phyloP scores from a whole-genome alignment of 2,888 invertebrate genomes.

The Lithosia quadra region DNA sequence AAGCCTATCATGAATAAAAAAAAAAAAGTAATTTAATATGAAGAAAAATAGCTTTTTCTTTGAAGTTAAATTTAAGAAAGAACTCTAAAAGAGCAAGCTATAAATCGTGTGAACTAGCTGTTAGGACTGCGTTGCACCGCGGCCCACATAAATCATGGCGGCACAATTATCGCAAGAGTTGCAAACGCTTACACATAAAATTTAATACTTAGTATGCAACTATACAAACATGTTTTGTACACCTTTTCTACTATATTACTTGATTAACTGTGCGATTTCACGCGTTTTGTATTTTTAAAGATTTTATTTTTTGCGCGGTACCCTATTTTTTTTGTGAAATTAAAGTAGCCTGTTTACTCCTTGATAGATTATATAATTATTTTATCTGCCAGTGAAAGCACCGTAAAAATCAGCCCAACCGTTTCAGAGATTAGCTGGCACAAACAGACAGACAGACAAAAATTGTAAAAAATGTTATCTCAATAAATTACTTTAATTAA shows the following conservation, averaged over 20 bases:
- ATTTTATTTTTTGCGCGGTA: too few species aligned
- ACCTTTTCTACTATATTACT: background rate
- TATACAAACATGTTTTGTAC: background rate
- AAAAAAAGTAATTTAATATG: too few species aligned
- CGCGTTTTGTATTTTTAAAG: too few species aligned
- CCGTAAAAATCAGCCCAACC: too few species aligned
- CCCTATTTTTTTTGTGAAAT: background rate
- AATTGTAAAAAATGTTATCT: too few species aligned
- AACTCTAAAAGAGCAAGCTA: constrained; percentile 23
- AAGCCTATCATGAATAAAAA: too few species aligned
- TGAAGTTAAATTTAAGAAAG: constrained; percentile 31
- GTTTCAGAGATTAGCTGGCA: too few species aligned
- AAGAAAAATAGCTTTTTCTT: background rate
- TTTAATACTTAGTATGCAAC: constrained; percentile 17
- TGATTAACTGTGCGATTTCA: background rate
- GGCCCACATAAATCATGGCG: constrained; percentile 46
- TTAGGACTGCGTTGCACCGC: constrained; percentile 43
- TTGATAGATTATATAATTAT: too few species aligned
- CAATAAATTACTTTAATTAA: too few species aligned
- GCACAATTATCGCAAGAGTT: constrained; percentile 44
- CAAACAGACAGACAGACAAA: too few species aligned
- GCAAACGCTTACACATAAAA: constrained; percentile 42
- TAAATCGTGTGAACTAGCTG: constrained; percentile 35
- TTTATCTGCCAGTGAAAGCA: too few species aligned
- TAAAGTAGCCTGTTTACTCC: background rate